Base-by-base conservation (phyloP, 2,888 invertebrate genomes). In the Apocheima hispidaria region DNA sequence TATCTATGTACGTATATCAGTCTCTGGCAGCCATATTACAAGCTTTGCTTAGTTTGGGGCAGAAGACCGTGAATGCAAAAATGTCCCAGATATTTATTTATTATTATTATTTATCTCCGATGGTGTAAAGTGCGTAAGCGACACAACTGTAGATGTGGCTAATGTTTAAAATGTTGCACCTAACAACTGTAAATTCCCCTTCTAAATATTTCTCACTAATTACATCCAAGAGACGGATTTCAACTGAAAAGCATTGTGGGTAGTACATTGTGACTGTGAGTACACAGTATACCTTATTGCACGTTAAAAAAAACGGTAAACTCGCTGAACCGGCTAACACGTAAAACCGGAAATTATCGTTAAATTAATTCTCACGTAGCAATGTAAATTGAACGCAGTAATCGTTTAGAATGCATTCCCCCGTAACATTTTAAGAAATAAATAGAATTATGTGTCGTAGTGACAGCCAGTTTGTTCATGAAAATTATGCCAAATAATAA, bases 331-430 rank as follows among this genome's bases (percentile, higher is more conserved):
- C 38, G 9, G 38, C 20, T 16, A 48, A n/a, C n/a, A 21, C 14
- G 21, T 38, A 20, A 50, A 50, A 36, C 26, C 40, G 28, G 51
- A 30, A 28, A 52, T 41, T 52, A 41, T 51, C 57, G 50, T 35
- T 35, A 43, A 57, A 57, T 57, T 57, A 50, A 57, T 57, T 50
- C 14, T 51, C 36, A 36, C 50, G 50, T 55, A 36, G 20, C 40
- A 43, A 41, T 30, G 49, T 40, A 5, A 49, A 49, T 35, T 26
- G n/a, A 43, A 50, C 56, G 30, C 36, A 36, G 23, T 9, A 43
- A 12, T 26, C 28, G 54, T 40, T n/a, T n/a, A 38, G 40, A 26
- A 33, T 21, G 48, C 26, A 38, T 12, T 48, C n/a, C 4, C 3
- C 36, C 36, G 16, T 7, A 36, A 9, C 18, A 35, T n/a, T 35